A percentile compares a stretch with the other conserved stretches of the same genome.
phyloP scores from a whole-genome alignment of 2,797 vertebrate genomes.

The Leptoclinus maculatus region DNA sequence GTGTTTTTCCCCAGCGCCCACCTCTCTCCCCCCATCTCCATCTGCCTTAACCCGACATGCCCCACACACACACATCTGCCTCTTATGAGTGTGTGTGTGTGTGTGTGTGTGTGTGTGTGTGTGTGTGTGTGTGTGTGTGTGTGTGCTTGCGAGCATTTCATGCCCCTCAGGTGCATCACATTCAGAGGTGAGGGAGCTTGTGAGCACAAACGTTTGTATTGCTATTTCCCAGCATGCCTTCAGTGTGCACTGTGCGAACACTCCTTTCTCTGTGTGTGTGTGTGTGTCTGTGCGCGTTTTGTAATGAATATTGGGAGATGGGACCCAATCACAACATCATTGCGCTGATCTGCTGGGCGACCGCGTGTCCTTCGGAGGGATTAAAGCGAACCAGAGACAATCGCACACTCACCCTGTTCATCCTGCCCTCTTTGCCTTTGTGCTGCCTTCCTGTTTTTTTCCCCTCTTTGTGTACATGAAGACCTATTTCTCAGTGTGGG shows the following conservation, averaged over 20 bases:
- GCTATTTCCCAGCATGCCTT: constrained; percentile 32
- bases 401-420: constrained; percentile 8
- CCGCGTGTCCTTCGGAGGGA: constrained; percentile 51
- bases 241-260: not conserved
- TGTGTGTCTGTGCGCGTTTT: not conserved
- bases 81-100: not conserved
- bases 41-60: constrained; percentile 15
- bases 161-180: constrained; percentile 2
- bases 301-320: constrained; percentile 17
- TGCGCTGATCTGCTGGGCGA: constrained; percentile 34
- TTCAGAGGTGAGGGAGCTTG: not conserved
- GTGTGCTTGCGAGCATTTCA: not conserved
- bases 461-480: not conserved
- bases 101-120: not conserved
- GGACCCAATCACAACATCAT: constrained; percentile 24
- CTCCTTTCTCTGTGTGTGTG: not conserved
- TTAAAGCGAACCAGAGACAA: constrained; percentile 48
- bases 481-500: constrained; percentile 12
- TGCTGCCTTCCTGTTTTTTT: not conserved
- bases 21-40: too few relatives aligned
- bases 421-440: constrained; percentile 2
- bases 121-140: not conserved
- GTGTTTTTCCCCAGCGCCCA: too few relatives aligned
- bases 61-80: constrained; percentile 37
- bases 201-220: not conserved